Conservation (phyloP, 2,797 vertebrate genomes). For the Masticophis lateralis region DNA sequence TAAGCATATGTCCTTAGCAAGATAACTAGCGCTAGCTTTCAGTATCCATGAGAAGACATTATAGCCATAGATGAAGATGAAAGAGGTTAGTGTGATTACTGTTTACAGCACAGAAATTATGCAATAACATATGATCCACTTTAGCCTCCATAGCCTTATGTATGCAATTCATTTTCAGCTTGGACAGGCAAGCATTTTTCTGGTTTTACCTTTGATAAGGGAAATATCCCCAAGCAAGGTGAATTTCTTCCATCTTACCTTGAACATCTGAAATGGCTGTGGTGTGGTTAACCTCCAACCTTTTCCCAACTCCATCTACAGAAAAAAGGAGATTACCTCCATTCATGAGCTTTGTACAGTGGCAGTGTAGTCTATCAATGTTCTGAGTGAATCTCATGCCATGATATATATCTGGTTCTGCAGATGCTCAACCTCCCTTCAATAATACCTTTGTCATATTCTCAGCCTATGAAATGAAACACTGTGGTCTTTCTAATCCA, state of each 20-base stretch:
- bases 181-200: conserved; percentile 19
- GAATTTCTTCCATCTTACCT: conserved; percentile 16
- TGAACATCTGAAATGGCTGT: conserved; percentile 37
- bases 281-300: conserved; percentile 24
- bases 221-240: conserved; percentile 24
- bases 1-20: conserved; percentile 2
- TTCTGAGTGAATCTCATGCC: not conserved
- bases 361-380: conserved; percentile 23
- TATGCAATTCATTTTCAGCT: conserved; percentile 14
- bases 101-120: conserved; percentile 23
- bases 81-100: not conserved
- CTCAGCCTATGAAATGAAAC: not conserved
- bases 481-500: not conserved
- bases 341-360: conserved; percentile 39
- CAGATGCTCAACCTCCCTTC: not conserved
- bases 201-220: conserved; percentile 30
- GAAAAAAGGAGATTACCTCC: conserved; percentile 42
- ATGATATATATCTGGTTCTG: not conserved
- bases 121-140: conserved; percentile 28
- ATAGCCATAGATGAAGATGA: not conserved
- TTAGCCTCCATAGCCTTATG: conserved; percentile 9
- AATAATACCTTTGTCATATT: not conserved
- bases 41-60: conserved; percentile 23
- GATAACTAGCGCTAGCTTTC: conserved; percentile 7
- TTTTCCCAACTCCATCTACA: conserved; percentile 33